Conservation (phyloP, 92 coral and sea anemone species). For the Phymanthus crucifer region DNA sequence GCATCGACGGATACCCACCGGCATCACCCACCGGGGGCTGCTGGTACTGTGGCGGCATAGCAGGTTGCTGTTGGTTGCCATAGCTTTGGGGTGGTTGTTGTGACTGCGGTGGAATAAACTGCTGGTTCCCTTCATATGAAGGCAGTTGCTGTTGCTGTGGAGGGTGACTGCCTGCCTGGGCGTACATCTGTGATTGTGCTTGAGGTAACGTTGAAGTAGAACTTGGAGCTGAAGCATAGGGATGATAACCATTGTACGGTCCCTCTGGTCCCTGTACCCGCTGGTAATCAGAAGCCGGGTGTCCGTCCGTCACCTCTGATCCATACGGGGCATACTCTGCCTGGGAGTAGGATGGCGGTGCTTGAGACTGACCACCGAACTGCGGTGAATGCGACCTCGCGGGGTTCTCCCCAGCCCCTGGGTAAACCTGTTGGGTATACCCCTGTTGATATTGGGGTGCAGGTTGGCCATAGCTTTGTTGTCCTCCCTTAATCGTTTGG, state of each 20-base stretch:
- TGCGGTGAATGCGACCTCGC: slow-evolving; percentile 20
- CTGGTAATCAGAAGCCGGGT: slow-evolving; percentile 50
- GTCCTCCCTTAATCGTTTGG: slow-evolving; percentile 3
- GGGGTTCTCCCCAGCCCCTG: slow-evolving; percentile 15
- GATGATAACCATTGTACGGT: slow-evolving; percentile 27
- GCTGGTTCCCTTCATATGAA: slow-evolving; percentile 43
- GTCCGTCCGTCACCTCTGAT: slow-evolving; percentile 54
- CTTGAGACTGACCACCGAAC: slow-evolving; percentile 26
- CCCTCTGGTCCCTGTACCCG: slow-evolving; percentile 33
- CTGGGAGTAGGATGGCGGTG: slow-evolving; percentile 42
- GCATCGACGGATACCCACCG: slow-evolving; percentile 30
- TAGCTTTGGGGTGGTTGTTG: slow-evolving; percentile 34
- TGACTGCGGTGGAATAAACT: slow-evolving; percentile 50
- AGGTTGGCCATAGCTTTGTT: slow-evolving; percentile 31
- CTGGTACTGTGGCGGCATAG: slow-evolving; percentile 32
- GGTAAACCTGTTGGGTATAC: slow-evolving; percentile 39
- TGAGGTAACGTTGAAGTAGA: slow-evolving; percentile 33
- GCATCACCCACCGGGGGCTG: slow-evolving; percentile 32
- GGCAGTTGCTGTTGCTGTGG: slow-evolving; percentile 42
- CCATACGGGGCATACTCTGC: slow-evolving; percentile 42
- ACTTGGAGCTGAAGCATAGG: slow-evolving; percentile 26
- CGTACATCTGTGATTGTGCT: slow-evolving; percentile 42
- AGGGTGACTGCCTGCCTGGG: slow-evolving; percentile 61
- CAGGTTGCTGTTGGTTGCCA: slow-evolving; percentile 5
- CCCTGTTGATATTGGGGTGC: slow-evolving; percentile 30